These are phyloP conservation scores for Sminthurinus signatus DNA, from an alignment of 1,140 invertebrate species.

Conservation along the genomic window DNA sequence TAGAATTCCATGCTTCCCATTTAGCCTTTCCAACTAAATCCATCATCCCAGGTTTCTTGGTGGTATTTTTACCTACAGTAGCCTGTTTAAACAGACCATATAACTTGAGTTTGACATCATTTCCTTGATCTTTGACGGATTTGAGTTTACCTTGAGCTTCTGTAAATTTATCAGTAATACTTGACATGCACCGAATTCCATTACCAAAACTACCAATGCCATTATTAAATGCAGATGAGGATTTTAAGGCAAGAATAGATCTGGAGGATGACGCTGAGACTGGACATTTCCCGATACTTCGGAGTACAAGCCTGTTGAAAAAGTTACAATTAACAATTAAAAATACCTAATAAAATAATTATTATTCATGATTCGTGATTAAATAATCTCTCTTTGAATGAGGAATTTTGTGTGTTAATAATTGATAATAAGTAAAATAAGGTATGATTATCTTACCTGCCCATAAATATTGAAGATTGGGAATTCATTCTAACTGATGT, in stretches of 20 bases:
- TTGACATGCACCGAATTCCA: neutral
- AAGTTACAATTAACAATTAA: neutral
- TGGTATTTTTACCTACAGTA: conserved; percentile 52
- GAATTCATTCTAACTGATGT: too few relatives aligned
- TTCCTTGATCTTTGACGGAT: conserved; percentile 43
- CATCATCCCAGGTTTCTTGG: conserved; percentile 54
- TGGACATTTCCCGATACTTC: too few relatives aligned
- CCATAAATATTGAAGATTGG: too few relatives aligned
- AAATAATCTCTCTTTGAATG: too few relatives aligned
- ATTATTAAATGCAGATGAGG: too few relatives aligned
- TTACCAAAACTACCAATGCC: too few relatives aligned
- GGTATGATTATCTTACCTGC: too few relatives aligned
- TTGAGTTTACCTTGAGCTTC: conserved; percentile 32
- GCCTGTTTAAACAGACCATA: conserved; percentile 59
- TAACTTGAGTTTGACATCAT: conserved; percentile 53
- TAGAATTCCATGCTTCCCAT: conserved; percentile 56
- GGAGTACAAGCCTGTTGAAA: neutral
- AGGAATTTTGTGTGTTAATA: too few relatives aligned
- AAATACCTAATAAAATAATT: neutral
- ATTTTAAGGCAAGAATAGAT: too few relatives aligned
- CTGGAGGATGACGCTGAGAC: too few relatives aligned
- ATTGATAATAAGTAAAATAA: too few relatives aligned
- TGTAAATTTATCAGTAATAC: conserved; percentile 26
- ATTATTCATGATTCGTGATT: too few relatives aligned
- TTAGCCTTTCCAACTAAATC: conserved; percentile 58